A percentile compares a stretch with the other conserved stretches of the same genome.
These are phyloP conservation scores for Drosophila falleni DNA, from an alignment of 2,888 invertebrate genomes.

Conservation along the genomic window DNA sequence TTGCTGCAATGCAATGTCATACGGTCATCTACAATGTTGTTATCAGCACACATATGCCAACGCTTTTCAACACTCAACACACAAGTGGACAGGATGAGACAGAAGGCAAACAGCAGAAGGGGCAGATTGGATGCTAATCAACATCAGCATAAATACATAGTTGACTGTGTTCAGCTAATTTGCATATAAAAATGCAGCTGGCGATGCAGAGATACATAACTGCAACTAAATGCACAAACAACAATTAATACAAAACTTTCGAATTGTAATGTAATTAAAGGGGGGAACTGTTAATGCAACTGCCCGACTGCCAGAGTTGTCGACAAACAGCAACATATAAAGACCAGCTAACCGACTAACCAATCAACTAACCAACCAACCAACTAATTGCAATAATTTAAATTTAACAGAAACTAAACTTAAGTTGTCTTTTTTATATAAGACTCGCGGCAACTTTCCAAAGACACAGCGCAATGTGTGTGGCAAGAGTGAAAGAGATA, in stretches of 20 bases:
- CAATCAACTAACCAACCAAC: conserved; percentile 37
- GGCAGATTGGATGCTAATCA: conserved; percentile 49
- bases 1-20: conserved; percentile 28
- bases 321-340: conserved; percentile 30
- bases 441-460: conserved; percentile 60
- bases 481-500: conserved; percentile 20
- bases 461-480: conserved; percentile 24
- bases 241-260: conserved; percentile 66
- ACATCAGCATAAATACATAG: conserved; percentile 38
- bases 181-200: conserved; percentile 67
- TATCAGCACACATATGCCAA: conserved; percentile 54
- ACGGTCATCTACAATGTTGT: conserved; percentile 26
- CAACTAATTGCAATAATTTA: conserved; percentile 70
- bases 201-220: conserved; percentile 31
- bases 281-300: conserved; percentile 19
- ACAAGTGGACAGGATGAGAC: conserved; percentile 34
- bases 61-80: conserved; percentile 52
- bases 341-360: conserved; percentile 24
- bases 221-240: conserved; percentile 45
- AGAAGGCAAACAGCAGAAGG: not conserved
- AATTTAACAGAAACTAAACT: conserved; percentile 58
- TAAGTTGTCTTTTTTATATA: conserved; percentile 50
- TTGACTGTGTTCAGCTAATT: conserved; percentile 51
- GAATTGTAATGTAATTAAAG: conserved; percentile 58
- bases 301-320: conserved; percentile 36